These are phyloP conservation scores for Zophobas morio DNA, from an alignment of 1,140 invertebrate genomes.

Conservation along the genomic window DNA sequence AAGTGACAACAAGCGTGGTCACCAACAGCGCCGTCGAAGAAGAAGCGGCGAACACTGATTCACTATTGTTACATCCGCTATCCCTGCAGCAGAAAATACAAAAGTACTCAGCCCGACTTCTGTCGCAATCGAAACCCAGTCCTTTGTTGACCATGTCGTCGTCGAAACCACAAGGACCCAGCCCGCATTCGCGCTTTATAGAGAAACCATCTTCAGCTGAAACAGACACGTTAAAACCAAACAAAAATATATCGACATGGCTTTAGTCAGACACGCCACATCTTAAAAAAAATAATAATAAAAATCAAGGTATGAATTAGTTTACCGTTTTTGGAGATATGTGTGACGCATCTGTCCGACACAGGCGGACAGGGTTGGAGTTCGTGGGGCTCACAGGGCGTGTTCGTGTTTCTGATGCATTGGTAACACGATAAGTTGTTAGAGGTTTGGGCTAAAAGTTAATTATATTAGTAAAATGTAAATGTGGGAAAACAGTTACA, in stretches of 20 bases:
- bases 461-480: background rate
- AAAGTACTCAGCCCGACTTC: slow-evolving; percentile 66
- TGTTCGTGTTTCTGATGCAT: slow-evolving; percentile 66
- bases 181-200: slow-evolving; percentile 70
- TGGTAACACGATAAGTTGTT: slow-evolving; percentile 70
- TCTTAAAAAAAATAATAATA: slow-evolving; percentile 27
- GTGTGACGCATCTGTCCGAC: slow-evolving; percentile 70
- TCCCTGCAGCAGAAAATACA: slow-evolving; percentile 67
- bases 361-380: slow-evolving; percentile 67
- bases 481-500: too few relatives aligned
- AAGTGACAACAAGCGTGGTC: background rate
- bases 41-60: background rate
- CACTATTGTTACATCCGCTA: slow-evolving; percentile 66
- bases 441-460: slow-evolving; percentile 21
- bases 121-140: slow-evolving; percentile 69
- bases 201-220: slow-evolving; percentile 65
- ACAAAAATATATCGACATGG: too few relatives aligned
- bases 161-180: slow-evolving; percentile 70
- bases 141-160: slow-evolving; percentile 67
- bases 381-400: slow-evolving; percentile 66
- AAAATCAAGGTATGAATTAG: too few relatives aligned
- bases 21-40: background rate
- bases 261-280: background rate
- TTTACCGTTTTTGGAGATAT: slow-evolving; percentile 69
- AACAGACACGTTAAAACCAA: background rate